Conservation (phyloP, 2,797 vertebrate species). For the Megalops cyprinoides region DNA sequence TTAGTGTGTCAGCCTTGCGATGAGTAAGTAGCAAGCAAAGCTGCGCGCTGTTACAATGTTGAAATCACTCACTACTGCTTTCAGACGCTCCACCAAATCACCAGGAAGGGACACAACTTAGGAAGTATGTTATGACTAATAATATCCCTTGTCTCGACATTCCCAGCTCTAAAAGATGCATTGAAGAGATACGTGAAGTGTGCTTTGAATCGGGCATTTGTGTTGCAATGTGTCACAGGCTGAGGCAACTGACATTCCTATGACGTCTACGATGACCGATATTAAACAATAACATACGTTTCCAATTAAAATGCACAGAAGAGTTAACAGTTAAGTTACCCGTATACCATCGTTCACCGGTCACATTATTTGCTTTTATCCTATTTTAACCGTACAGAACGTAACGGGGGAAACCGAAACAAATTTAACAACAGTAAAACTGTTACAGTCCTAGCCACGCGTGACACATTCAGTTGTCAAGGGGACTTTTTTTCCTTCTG, state of each 20-base stretch:
- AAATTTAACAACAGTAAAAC: conserved; percentile 12
- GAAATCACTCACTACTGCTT: background rate
- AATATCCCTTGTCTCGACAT: no score
- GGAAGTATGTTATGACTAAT: background rate
- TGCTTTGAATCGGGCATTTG: no score
- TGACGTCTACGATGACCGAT: background rate
- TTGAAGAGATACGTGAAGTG: background rate
- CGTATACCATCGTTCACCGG: no score
- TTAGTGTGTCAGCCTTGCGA: background rate
- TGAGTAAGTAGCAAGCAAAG: background rate
- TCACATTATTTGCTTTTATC: background rate
- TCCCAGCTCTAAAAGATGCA: background rate
- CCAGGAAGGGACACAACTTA: background rate
- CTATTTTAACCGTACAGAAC: background rate
- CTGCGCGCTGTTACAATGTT: background rate
- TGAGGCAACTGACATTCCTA: background rate
- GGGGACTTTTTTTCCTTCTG: background rate
- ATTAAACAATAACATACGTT: background rate
- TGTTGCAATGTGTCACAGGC: no score
- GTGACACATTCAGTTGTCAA: background rate
- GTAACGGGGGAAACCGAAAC: conserved; percentile 16
- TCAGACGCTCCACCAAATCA: background rate
- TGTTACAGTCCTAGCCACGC: conserved; percentile 4
- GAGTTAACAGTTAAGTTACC: background rate
- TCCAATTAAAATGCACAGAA: background rate